Conservation (phyloP, 2,797 vertebrate genomes). For the Carapus acus region DNA sequence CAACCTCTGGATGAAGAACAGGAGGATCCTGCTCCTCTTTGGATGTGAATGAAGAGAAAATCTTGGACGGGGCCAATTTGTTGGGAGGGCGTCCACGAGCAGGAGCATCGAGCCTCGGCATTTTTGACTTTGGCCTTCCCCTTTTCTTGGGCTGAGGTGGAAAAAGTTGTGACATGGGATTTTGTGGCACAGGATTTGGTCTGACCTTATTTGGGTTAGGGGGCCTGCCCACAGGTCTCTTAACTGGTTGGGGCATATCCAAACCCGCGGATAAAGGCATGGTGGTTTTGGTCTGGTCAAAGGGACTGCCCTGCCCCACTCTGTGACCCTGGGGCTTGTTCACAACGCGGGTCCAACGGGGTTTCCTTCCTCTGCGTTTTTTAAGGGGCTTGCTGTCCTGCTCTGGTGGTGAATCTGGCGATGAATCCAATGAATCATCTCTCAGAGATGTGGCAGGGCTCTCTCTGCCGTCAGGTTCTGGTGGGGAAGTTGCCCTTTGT, state of each 20-base stretch:
- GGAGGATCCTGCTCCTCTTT: constrained; percentile 95
- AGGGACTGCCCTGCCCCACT: constrained; percentile 50
- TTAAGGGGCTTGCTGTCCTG: constrained; percentile 87
- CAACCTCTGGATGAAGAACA: constrained; percentile 93
- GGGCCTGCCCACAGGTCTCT: constrained; percentile 72
- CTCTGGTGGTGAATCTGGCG: constrained; percentile 68
- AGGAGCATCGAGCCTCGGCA: constrained; percentile 88
- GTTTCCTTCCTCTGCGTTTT: constrained; percentile 90
- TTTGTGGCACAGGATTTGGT: constrained; percentile 67
- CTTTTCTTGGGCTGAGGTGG: constrained; percentile 74
- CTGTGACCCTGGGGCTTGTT: constrained; percentile 65
- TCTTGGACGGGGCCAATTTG: constrained; percentile 88
- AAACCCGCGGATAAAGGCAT: constrained; percentile 59
- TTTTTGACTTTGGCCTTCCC: constrained; percentile 89
- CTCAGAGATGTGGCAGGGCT: constrained; percentile 60
- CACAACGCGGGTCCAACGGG: constrained; percentile 85
- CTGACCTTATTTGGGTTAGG: constrained; percentile 75
- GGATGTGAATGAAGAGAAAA: constrained; percentile 85
- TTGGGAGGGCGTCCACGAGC: constrained; percentile 77
- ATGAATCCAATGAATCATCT: constrained; percentile 69
- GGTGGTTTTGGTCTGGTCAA: constrained; percentile 58
- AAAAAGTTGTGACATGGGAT: constrained; percentile 64
- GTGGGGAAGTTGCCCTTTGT: constrained; percentile 59
- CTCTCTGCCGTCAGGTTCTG: constrained; percentile 55
- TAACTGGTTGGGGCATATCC: constrained; percentile 59